Percentiles rank a stretch among this genome's conserved stretches.
These are phyloP conservation scores for Solea solea DNA, from an alignment of 2,113 vertebrate species.

Conservation along the genomic window DNA sequence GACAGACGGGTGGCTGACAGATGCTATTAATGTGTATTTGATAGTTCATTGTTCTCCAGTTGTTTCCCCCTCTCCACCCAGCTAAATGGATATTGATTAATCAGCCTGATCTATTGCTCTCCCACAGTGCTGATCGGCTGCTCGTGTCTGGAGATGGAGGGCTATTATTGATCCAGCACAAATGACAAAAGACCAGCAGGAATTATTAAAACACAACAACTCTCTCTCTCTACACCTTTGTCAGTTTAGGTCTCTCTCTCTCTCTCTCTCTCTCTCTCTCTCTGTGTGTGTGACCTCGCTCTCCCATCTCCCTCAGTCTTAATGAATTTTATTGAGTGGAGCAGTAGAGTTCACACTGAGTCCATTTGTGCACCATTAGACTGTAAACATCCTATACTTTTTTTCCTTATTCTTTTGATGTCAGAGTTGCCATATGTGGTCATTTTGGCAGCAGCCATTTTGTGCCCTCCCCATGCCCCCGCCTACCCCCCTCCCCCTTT, in stretches of 20 bases:
- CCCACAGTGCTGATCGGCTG: slow-evolving; percentile 71
- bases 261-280: slow-evolving; percentile 1
- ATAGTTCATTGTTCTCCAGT: slow-evolving; percentile 76
- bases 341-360: slow-evolving; percentile 68
- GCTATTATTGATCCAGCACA: slow-evolving; percentile 66
- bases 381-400: slow-evolving; percentile 64
- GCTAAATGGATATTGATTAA: slow-evolving; percentile 81
- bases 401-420: slow-evolving; percentile 57
- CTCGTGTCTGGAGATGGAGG: slow-evolving; percentile 63
- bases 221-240: slow-evolving; percentile 14
- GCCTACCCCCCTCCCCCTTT: neutral
- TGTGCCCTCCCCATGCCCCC: slow-evolving; percentile 4
- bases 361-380: slow-evolving; percentile 71
- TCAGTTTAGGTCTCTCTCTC: neutral
- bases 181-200: slow-evolving; percentile 77
- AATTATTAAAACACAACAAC: slow-evolving; percentile 79
- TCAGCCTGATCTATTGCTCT: slow-evolving; percentile 77
- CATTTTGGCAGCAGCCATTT: slow-evolving; percentile 36
- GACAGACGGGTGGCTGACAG: slow-evolving; percentile 49
- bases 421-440: slow-evolving; percentile 38
- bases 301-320: slow-evolving; percentile 50
- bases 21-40: slow-evolving; percentile 72
- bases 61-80: slow-evolving; percentile 76
- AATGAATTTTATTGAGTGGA: slow-evolving; percentile 79
- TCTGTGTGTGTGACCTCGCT: slow-evolving; percentile 29